Base-by-base conservation (phyloP, 2,888 invertebrate genomes). In the Leptothorax acervorum region DNA sequence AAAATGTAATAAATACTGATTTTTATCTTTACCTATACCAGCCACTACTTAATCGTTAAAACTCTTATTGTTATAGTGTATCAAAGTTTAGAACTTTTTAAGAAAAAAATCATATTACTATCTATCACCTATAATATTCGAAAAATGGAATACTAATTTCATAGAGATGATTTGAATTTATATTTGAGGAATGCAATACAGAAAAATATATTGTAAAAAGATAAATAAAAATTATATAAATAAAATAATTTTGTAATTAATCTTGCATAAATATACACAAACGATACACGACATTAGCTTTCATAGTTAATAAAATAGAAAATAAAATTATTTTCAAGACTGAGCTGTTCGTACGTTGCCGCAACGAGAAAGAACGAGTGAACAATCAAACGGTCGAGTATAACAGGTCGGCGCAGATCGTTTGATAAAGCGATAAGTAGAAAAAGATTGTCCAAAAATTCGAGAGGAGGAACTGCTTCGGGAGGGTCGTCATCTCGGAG, bases 401-500 rank as follows among this genome's bases (percentile, higher is more conserved):
- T 31, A 55, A 23, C 15, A 71, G n/a, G 23, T 12, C 57, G 15
- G 11, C 23, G n/a, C 35, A 57, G 35, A 60, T 81, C 48, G 28
- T 48, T 57, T 73, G 79, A 81, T 73, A 73, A 73, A 81, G 79
- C 60, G 73, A 48, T 81, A 81, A 73, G 73, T 60, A 23, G 48
- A 45, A 73, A 55, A 81, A 81, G 12, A 81, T 73, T 60, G 79
- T 73, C 73, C 73, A 60, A 81, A 81, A 81, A 81, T 81, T 73
- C 39, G 84, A 75, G 82, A 82, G 82, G 63, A 83, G 85, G 83
- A 84, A 74, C 74, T 65, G 73, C 45, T 45, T 15, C 70, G 60
- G 18, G 35, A 62, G 60, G 81, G 65, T 65, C 71, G 82, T 71
- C 79, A 81, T 81, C 60, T 81, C 23, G 60, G 57, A 71, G 71